Evolutionary conservation across 2,113 vertebrate genomes (phyloP).

Genomic region (Synodontis membranacea): DNA sequence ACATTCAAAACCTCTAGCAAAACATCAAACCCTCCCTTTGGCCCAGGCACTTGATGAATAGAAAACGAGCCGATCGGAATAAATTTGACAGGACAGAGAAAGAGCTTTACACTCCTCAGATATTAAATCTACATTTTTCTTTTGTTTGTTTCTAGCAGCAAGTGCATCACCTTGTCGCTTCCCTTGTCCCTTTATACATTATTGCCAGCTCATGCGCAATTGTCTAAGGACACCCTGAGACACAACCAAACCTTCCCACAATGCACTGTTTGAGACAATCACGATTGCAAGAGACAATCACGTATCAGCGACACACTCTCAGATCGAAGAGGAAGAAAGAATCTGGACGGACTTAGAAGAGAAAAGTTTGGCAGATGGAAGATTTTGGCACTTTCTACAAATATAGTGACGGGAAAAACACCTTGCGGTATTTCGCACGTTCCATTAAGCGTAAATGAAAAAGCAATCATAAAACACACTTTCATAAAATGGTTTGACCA

Average conservation of each 20-base stretch:
- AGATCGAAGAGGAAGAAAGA: constrained; percentile 26
- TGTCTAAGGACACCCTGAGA: constrained; percentile 55
- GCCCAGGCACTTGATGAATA: constrained; percentile 55
- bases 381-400: constrained; percentile 40
- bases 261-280: constrained; percentile 38
- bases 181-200: constrained; percentile 43
- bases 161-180: constrained; percentile 38
- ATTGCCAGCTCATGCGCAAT: constrained; percentile 50
- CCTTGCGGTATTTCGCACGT: constrained; percentile 44
- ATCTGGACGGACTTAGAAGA: constrained; percentile 34
- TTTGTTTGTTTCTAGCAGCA: constrained; percentile 57
- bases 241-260: constrained; percentile 40
- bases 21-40: constrained; percentile 38
- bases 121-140: constrained; percentile 47
- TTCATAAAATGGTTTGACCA: constrained; percentile 53
- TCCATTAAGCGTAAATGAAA: constrained; percentile 43
- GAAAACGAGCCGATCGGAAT: constrained; percentile 41
- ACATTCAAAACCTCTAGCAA: constrained; percentile 46
- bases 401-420: constrained; percentile 44
- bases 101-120: constrained; percentile 26
- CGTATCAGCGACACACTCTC: constrained; percentile 41
- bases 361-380: constrained; percentile 49
- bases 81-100: constrained; percentile 25
- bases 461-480: constrained; percentile 40
- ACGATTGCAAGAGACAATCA: constrained; percentile 44